Base-by-base conservation (phyloP, 2,797 vertebrate species). In the Streptopelia turtur region DNA sequence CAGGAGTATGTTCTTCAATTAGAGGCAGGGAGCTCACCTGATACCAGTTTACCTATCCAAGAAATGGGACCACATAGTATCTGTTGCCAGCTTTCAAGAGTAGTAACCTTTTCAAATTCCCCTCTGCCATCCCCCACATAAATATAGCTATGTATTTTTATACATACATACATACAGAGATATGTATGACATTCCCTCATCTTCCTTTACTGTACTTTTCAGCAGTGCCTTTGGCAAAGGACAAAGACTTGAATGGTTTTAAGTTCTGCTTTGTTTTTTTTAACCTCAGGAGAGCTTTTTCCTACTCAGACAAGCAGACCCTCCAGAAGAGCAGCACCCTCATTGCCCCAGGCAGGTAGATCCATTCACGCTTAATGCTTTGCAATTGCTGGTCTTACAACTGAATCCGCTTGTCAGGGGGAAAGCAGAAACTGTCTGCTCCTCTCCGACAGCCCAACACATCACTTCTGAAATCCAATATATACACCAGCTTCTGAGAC, bases 381-480 rank as follows among this genome's bases (percentile, higher is more conserved):
- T 79, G 39, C 90, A 89, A 68, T 39, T 88, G 33, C 53, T 70
- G 60, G 17, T 80, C 45, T 94, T 80, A 71, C 1, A 60, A 82
- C 71, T 64, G 71, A 87, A 93, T 74, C 83, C 39, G 60, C 77
- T 57, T 55, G 52, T 50, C 77, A 70, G 41, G 27, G 24, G 28
- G 22, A 74, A 53, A 72, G 39, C 70, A 5, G 27, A 70, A 93
- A 80, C 64, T 53, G 75, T 23, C 87, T 50, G 64, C 33, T 94
- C 68, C 76, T 94, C 87, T 66, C 74, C 2, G 5, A 77, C 28
- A 84, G 71, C 24, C 70, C 68, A 89, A 87, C 88, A 85, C 63
- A 77, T 80, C 78, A 57, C 71, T 60, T 87, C 89, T 77, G 86
- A 97, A 95, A 95, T 91, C 68, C 90, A 96, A 91, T 93, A 77